phyloP scores from a whole-genome alignment of 2,113 vertebrate genomes.

The Carettochelys insculpta region DNA sequence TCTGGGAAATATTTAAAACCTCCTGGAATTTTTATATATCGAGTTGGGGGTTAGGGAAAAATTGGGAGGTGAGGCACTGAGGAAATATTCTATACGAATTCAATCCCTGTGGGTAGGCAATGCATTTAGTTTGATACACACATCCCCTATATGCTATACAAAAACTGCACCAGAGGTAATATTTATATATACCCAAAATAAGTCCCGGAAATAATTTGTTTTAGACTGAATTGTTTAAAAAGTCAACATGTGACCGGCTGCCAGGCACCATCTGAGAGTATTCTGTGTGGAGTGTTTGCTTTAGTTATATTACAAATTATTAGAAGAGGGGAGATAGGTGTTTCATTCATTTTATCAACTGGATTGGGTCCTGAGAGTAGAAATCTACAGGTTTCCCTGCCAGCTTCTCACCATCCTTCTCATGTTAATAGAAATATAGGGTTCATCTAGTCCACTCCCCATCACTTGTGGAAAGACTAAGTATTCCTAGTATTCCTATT shows the following conservation, averaged over 20 bases:
- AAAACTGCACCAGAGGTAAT: not conserved
- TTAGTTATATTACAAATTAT: not conserved
- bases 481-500: not conserved
- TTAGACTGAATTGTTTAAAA: not conserved
- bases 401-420: not conserved
- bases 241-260: not conserved
- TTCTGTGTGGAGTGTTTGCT: not conserved
- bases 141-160: not conserved
- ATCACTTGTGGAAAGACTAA: no score
- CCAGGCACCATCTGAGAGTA: not conserved
- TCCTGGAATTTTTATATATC: no score
- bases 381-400: not conserved
- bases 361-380: not conserved
- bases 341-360: not conserved
- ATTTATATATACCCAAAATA: constrained; percentile 16
- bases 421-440: no score
- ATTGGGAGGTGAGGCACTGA: no score
- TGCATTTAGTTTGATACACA: not conserved
- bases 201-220: not conserved
- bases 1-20: no score
- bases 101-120: not conserved
- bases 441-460: no score
- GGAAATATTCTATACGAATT: no score
- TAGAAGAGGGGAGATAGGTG: not conserved
- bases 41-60: no score